These are phyloP conservation scores for Labeo rohita DNA, from an alignment of 2,113 vertebrate species.

Conservation along the genomic window DNA sequence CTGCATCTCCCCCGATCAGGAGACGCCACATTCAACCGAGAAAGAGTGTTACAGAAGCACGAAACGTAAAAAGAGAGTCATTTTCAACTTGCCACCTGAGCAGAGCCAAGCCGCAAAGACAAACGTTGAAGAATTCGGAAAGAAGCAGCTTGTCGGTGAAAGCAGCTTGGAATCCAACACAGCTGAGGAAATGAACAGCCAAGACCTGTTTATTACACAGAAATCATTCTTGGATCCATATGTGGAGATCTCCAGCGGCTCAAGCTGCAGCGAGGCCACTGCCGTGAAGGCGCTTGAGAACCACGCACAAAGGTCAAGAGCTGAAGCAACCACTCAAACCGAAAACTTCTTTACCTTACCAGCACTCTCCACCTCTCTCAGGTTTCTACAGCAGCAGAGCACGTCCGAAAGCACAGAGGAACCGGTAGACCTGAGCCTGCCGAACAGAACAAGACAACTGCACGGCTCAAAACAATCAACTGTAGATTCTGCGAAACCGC, in stretches of 20 bases:
- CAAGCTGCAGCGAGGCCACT: constrained; percentile 39
- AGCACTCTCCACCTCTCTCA: constrained; percentile 59
- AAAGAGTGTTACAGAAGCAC: neutral
- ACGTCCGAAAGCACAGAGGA: neutral
- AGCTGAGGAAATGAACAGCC: constrained; percentile 71
- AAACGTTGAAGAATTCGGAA: neutral
- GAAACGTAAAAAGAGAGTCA: constrained; percentile 67
- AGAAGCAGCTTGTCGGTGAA: neutral
- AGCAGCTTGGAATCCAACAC: constrained; percentile 51
- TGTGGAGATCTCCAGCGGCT: constrained; percentile 57
- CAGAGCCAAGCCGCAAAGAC: constrained; percentile 48
- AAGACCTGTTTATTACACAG: constrained; percentile 82
- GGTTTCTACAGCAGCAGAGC: constrained; percentile 56
- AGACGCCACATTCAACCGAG: neutral
- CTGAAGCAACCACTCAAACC: constrained; percentile 72
- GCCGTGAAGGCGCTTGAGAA: neutral
- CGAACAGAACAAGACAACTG: constrained; percentile 59
- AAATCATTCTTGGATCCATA: constrained; percentile 67
- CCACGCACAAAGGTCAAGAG: neutral
- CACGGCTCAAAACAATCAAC: neutral
- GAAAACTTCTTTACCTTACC: constrained; percentile 74
- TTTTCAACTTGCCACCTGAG: constrained; percentile 59
- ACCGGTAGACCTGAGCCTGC: constrained; percentile 74
- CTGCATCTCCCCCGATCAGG: neutral
- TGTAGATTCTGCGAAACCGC: neutral